Evolutionary conservation across 2,888 invertebrate species (phyloP).

Genomic region (Apamea sordens): DNA sequence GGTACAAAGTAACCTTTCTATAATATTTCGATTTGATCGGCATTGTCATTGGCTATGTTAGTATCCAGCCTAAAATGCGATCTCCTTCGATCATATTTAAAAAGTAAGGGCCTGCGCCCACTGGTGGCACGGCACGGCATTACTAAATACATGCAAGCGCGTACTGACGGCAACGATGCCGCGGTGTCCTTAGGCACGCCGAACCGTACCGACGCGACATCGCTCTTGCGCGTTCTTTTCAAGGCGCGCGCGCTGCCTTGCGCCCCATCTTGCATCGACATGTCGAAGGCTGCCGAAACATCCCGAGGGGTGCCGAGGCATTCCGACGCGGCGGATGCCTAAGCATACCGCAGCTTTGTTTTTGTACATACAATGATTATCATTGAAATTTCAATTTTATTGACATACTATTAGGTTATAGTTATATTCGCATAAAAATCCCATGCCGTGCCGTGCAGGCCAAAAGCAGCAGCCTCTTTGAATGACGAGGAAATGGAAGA

Average conservation of each 20-base stretch:
- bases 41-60: background rate
- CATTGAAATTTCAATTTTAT: background rate
- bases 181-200: too few relatives aligned
- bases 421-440: background rate
- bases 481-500: background rate
- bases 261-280: background rate
- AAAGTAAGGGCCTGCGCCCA: background rate
- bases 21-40: constrained; percentile 23
- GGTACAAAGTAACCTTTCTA: constrained; percentile 12
- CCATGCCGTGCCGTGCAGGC: background rate
- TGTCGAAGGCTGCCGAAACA: background rate
- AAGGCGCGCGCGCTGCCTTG: background rate
- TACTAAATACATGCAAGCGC: background rate
- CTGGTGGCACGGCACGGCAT: background rate
- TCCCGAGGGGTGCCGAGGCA: background rate
- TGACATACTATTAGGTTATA: background rate
- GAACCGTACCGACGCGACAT: background rate
- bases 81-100: background rate
- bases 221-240: background rate
- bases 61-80: too few relatives aligned
- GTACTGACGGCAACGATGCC: background rate
- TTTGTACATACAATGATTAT: background rate
- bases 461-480: background rate
- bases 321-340: background rate
- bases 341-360: background rate